Percentiles rank a stretch among this genome's conserved stretches.
These are phyloP conservation scores for Hippopotamus amphibius DNA, from an alignment of 2,113 vertebrate genomes.

Conservation along the genomic window DNA sequence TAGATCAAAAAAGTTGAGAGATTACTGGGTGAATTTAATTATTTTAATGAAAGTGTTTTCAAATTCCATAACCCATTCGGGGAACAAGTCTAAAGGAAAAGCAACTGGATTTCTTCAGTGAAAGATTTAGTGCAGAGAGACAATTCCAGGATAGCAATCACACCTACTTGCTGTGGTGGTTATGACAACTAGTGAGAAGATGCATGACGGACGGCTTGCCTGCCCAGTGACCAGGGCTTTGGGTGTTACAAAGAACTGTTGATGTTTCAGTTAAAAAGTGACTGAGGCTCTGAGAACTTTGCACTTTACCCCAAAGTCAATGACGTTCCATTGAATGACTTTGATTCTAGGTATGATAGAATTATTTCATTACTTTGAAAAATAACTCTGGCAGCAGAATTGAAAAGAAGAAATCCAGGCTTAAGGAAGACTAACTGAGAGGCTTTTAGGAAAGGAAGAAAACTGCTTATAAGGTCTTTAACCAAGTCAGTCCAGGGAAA, in stretches of 20 bases:
- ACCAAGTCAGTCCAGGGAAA: not conserved
- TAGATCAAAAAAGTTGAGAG: not conserved
- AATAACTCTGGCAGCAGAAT: not conserved
- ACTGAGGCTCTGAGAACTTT: not conserved
- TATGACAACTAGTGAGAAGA: not conserved
- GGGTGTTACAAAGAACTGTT: not conserved
- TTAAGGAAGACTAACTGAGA: not conserved
- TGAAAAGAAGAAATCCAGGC: not conserved
- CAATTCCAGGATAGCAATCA: not conserved
- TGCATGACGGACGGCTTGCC: fast-evolving
- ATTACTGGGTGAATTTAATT: conserved; percentile 6
- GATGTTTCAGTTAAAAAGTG: not conserved
- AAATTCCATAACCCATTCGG: not conserved
- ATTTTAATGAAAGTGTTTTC: not conserved
- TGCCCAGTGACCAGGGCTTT: not conserved
- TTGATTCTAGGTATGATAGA: not conserved
- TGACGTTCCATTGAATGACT: not conserved
- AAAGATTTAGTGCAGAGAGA: not conserved
- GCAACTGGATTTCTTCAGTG: not conserved
- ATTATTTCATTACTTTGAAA: not conserved
- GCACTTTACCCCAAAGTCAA: not conserved
- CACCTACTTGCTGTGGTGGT: not conserved
- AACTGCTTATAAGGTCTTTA: not conserved
- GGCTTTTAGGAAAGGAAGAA: not conserved
- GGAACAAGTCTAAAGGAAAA: conserved; percentile 3